phyloP scores from a whole-genome alignment of 2,113 vertebrate genomes.

The Cochlearius cochlearius region DNA sequence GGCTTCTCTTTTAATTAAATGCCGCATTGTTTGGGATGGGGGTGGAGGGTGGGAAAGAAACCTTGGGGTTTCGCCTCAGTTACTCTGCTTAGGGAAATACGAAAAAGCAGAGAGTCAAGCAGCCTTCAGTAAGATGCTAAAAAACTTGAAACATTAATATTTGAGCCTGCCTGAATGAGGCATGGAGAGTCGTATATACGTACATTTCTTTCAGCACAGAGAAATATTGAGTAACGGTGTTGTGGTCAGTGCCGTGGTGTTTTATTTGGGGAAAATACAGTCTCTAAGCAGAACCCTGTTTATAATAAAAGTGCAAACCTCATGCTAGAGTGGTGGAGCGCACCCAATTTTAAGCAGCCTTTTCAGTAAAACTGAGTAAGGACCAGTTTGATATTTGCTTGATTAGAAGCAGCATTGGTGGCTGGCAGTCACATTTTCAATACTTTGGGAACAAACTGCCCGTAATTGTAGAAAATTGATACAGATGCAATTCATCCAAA shows the following conservation, averaged over 20 bases:
- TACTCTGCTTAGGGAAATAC: not conserved
- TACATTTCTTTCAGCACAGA: not conserved
- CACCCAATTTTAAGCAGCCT: conserved; percentile 12
- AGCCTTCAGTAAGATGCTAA: not conserved
- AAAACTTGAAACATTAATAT: not conserved
- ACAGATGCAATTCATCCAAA: not conserved
- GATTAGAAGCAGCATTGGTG: conserved; percentile 10
- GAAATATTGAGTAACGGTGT: not conserved
- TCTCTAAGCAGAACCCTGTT: not conserved
- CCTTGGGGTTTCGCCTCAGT: conserved; percentile 11
- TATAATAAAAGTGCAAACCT: not conserved
- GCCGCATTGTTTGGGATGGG: conserved; percentile 23
- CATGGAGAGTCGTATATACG: fast-evolving
- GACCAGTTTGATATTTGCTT: conserved; percentile 25
- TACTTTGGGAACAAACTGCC: conserved; percentile 15
- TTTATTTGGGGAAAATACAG: not conserved
- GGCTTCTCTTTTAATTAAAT: conserved; percentile 47
- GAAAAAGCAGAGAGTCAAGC: not conserved
- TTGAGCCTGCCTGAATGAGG: not conserved
- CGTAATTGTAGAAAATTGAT: conserved; percentile 40
- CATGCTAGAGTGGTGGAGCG: not conserved
- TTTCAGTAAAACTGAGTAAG: conserved; percentile 24
- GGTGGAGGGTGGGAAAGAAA: conserved; percentile 27
- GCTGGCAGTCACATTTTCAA: conserved; percentile 10
- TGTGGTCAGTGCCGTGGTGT: not conserved